phyloP scores from a whole-genome alignment of 2,888 invertebrate genomes.

The Erebia aethiops region DNA sequence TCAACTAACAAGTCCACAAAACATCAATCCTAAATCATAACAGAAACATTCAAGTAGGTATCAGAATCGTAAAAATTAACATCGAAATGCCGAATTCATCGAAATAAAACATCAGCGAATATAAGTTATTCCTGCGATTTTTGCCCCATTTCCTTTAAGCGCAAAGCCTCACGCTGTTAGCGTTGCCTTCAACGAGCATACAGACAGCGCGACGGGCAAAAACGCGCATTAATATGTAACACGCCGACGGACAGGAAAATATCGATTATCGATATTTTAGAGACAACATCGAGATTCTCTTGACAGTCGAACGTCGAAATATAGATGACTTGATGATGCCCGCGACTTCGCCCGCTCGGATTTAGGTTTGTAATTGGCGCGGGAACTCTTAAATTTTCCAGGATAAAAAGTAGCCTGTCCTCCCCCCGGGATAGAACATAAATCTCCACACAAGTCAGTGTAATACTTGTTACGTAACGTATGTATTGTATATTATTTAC shows the following conservation, averaged over 20 bases:
- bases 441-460: too few relatives aligned
- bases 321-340: too few relatives aligned
- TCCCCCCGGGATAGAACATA: too few relatives aligned
- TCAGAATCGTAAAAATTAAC: slow-evolving; percentile 12
- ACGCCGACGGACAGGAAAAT: not conserved
- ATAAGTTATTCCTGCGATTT: slow-evolving; percentile 32
- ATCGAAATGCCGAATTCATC: slow-evolving; percentile 2
- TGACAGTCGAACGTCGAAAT: not conserved
- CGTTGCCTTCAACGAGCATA: slow-evolving; percentile 42
- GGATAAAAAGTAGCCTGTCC: too few relatives aligned
- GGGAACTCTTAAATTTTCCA: too few relatives aligned
- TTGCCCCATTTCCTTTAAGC: slow-evolving; percentile 41
- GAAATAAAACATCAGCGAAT: slow-evolving; percentile 13
- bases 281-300: not conserved
- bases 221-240: slow-evolving; percentile 39
- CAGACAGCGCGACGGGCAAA: slow-evolving; percentile 38
- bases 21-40: slow-evolving; percentile 23
- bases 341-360: too few relatives aligned
- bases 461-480: too few relatives aligned
- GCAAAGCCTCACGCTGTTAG: slow-evolving; percentile 49
- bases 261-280: slow-evolving; percentile 14
- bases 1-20: not conserved
- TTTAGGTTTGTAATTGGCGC: too few relatives aligned
- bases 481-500: too few relatives aligned
- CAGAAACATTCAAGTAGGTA: not conserved